Evolutionary conservation across 2,888 invertebrate genomes (phyloP).

Genomic region (Crepidodera aurea): DNA sequence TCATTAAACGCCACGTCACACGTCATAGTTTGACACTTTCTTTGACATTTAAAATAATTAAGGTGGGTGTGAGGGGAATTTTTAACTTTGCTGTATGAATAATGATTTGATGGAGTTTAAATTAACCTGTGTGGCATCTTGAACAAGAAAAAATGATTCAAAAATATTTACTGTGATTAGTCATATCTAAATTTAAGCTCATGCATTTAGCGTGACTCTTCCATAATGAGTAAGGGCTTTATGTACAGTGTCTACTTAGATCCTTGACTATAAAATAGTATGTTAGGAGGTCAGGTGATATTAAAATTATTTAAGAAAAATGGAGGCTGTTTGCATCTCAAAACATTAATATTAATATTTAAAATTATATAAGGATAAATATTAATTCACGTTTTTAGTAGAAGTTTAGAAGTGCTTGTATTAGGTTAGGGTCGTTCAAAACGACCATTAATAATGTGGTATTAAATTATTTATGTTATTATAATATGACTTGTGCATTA

Average conservation of each 20-base stretch:
- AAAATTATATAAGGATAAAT: slow-evolving; percentile 32
- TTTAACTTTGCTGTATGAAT: background rate
- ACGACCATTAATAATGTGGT: slow-evolving; percentile 28
- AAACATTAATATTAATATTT: slow-evolving; percentile 29
- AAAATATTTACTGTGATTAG: slow-evolving; percentile 49
- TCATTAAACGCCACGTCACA: no score
- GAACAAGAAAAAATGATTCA: background rate
- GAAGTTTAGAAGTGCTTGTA: slow-evolving; percentile 21
- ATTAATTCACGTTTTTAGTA: slow-evolving; percentile 27
- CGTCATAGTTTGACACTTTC: no score
- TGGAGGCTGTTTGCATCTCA: slow-evolving; percentile 47
- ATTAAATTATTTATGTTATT: slow-evolving; percentile 46
- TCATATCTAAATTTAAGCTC: slow-evolving; percentile 50
- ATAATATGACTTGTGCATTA: slow-evolving; percentile 42
- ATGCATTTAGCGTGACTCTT: slow-evolving; percentile 38
- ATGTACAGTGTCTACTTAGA: slow-evolving; percentile 53
- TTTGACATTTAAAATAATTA: no score
- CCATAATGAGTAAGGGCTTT: slow-evolving; percentile 41
- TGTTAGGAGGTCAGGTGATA: slow-evolving; percentile 52
- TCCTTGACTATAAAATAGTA: slow-evolving; percentile 37
- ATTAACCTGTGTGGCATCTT: background rate
- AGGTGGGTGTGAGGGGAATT: no score
- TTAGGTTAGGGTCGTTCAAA: slow-evolving; percentile 26
- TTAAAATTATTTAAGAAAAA: slow-evolving; percentile 48
- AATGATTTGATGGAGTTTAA: no score